phyloP scores from a whole-genome alignment of 2,113 vertebrate species.

The Bubo blakistoni region DNA sequence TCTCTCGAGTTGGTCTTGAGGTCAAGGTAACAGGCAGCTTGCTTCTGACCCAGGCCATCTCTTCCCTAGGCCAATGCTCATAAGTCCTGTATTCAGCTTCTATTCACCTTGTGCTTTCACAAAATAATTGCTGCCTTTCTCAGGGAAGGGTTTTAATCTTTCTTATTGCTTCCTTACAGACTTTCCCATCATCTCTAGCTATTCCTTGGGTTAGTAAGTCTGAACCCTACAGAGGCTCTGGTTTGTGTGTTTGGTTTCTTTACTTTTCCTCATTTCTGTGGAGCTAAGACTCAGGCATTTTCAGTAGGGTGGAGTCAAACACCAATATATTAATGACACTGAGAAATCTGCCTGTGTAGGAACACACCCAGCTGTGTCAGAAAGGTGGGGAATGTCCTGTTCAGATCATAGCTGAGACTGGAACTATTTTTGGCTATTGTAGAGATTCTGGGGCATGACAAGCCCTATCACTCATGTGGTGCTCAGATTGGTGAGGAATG shows the following conservation, averaged over 20 bases:
- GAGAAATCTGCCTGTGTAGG: background rate
- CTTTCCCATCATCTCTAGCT: background rate
- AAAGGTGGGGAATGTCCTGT: background rate
- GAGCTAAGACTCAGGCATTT: background rate
- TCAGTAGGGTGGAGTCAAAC: background rate
- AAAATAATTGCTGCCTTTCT: background rate
- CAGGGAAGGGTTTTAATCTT: background rate
- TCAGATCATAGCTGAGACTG: background rate
- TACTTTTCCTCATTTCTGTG: background rate
- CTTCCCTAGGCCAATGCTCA: background rate
- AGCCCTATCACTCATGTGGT: background rate
- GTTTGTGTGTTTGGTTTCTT: background rate
- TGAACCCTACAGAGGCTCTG: background rate
- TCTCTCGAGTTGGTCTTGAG: background rate
- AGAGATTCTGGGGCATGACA: background rate
- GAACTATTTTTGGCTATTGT: background rate
- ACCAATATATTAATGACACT: background rate
- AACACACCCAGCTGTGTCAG: background rate
- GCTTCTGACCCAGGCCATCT: background rate
- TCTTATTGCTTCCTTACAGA: conserved; percentile 5
- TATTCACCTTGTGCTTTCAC: background rate
- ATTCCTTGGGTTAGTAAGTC: conserved; percentile 24
- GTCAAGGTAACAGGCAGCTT: background rate
- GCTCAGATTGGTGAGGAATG: background rate
- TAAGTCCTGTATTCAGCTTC: background rate